Conservation (phyloP, 2,797 vertebrate genomes). For the Sebastes nivosus region DNA sequence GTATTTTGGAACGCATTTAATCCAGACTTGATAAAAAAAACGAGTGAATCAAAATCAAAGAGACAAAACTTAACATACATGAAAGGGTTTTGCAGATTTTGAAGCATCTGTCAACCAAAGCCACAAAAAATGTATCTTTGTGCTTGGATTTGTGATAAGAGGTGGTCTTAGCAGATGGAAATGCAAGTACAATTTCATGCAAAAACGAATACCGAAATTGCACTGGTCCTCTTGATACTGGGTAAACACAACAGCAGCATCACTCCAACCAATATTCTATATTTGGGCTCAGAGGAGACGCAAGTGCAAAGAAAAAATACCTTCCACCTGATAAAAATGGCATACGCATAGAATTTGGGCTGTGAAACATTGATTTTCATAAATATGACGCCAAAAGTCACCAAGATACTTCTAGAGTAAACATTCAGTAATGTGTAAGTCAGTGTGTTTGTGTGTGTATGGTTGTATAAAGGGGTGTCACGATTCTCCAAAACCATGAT, state of each 20-base stretch:
- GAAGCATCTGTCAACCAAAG: slow-evolving; percentile 25
- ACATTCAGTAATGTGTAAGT: neutral
- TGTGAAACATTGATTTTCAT: neutral
- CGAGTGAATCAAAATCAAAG: neutral
- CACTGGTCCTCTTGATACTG: neutral
- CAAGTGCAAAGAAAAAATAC: neutral
- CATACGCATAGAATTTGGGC: neutral
- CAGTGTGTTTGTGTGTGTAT: neutral
- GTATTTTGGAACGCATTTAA: neutral
- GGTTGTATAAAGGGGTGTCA: neutral
- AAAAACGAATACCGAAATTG: slow-evolving; percentile 35
- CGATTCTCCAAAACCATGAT: neutral
- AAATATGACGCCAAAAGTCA: neutral
- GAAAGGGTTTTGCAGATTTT: neutral
- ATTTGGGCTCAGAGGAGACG: neutral
- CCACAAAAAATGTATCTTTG: slow-evolving; percentile 20
- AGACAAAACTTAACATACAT: neutral
- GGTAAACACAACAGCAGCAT: slow-evolving; percentile 10
- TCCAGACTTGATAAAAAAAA: neutral
- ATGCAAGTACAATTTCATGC: slow-evolving; percentile 45
- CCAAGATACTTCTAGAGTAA: neutral
- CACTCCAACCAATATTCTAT: neutral
- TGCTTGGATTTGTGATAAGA: slow-evolving; percentile 37
- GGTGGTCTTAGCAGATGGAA: slow-evolving; percentile 19
- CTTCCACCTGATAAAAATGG: neutral